Evolutionary conservation across 2,113 vertebrate species (phyloP), one percentile per base, ranked within the genome.

Genomic region (Macquaria australasica): DNA sequence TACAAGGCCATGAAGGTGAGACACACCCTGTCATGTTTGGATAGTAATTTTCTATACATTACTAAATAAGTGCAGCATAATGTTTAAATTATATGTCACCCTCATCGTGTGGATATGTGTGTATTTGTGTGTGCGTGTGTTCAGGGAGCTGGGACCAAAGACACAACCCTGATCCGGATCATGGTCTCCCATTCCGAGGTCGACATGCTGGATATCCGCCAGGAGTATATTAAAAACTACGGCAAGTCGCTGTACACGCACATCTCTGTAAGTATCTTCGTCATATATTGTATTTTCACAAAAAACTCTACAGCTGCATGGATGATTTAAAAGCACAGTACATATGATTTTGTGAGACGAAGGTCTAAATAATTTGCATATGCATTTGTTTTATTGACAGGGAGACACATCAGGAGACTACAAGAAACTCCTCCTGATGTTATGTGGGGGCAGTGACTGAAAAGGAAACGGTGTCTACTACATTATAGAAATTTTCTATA

Each of bases 391-490:
- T 79, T 6, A 15, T 79, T 94, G 73, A 86, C 92, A 99, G 98
- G 97, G 97, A 81, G 98, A 99, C 90, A 99, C 97, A 79, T 99
- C 98, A 18, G 98, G 98, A 76, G 98, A 99, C 94, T 99, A 99
- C 93, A 96, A 96, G 95, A 99, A 99, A 91, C 96, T 97, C 70
- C 95, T 99, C 7, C 92, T 99, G 87, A 98, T 98, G 95, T 94
- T 99, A 73, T 99, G 98, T 25, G 98, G 98, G n/a, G 98, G 98
- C 83, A 99, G 96, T 6, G 98, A 99, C 94, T 99, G 93, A 89
- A 73, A 66, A 45, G 55, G 39, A 73, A 60, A 60, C 55, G 6
- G 4, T 63, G 31, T 41, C 20, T 8, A 34, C 71, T 20, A 28
- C 28, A n/a, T 34, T 62, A 74, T 71, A 63, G 69, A 56, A 45